These are phyloP conservation scores for Apoderus coryli DNA, from an alignment of 2,888 invertebrate genomes.

Conservation along the genomic window DNA sequence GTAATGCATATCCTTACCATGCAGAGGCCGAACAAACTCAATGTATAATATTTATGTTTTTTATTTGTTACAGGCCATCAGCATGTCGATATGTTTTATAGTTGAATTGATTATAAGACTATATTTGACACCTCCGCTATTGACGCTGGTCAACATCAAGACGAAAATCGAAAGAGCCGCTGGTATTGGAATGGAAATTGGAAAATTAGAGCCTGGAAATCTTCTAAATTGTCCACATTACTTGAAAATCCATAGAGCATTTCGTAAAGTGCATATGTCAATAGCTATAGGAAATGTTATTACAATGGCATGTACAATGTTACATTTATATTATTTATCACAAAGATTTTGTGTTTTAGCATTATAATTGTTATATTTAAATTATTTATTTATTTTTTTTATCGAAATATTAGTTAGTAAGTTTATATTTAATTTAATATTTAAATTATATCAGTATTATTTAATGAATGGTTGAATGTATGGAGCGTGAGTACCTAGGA, in stretches of 20 bases:
- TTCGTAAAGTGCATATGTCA: slow-evolving; percentile 60
- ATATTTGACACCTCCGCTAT: slow-evolving; percentile 58
- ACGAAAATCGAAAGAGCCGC: slow-evolving; percentile 59
- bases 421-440: too few species aligned
- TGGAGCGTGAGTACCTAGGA: too few species aligned
- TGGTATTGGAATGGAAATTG: slow-evolving; percentile 67
- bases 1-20: too few species aligned
- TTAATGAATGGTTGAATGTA: too few species aligned
- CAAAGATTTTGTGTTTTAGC: slow-evolving; percentile 19
- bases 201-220: slow-evolving; percentile 53
- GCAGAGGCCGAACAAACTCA: too few species aligned
- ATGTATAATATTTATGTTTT: too few species aligned
- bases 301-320: slow-evolving; percentile 48
- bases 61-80: slow-evolving; percentile 42
- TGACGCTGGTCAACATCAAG: slow-evolving; percentile 58
- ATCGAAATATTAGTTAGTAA: too few species aligned
- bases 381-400: not conserved
- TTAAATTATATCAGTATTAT: too few species aligned
- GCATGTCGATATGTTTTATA: slow-evolving; percentile 50
- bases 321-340: slow-evolving; percentile 50
- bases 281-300: slow-evolving; percentile 71
- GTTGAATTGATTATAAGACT: slow-evolving; percentile 64
- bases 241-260: slow-evolving; percentile 54
- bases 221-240: slow-evolving; percentile 68
- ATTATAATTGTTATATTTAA: slow-evolving; percentile 9